phyloP scores from a whole-genome alignment of 2,797 vertebrate genomes.

The Scomberomorus guttatus region DNA sequence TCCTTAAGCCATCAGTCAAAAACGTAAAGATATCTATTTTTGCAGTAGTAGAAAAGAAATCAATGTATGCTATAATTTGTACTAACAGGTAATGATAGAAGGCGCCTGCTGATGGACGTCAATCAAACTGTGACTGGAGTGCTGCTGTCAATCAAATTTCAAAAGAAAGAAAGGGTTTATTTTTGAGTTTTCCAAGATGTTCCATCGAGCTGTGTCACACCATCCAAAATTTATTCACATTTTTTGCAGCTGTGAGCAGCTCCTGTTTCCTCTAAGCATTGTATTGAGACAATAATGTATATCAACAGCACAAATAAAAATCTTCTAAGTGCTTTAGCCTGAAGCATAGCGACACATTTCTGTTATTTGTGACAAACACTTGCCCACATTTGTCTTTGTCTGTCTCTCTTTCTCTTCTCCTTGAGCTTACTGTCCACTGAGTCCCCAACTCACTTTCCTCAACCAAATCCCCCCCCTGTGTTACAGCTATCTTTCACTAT shows the following conservation, averaged over 20 bases:
- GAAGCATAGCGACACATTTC: background rate
- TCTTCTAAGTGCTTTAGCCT: background rate
- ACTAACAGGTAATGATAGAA: background rate
- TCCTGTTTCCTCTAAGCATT: no score
- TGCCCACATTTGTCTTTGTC: background rate
- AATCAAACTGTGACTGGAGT: conserved; percentile 10
- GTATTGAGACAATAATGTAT: no score
- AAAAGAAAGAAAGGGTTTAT: background rate
- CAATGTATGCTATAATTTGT: background rate
- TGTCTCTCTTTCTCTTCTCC: background rate
- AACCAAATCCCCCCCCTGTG: conserved; percentile 24
- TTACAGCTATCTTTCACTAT: conserved; percentile 6
- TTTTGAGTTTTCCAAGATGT: background rate
- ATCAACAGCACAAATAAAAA: no score
- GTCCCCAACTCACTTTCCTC: background rate
- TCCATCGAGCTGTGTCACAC: no score
- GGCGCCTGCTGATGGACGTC: background rate
- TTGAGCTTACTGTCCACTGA: conserved; percentile 1
- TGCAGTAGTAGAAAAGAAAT: background rate
- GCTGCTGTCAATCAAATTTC: background rate
- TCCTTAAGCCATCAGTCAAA: no score
- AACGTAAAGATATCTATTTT: background rate
- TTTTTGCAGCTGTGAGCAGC: background rate
- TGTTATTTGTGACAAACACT: background rate
- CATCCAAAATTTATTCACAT: no score